phyloP scores from a whole-genome alignment of 2,888 invertebrate genomes.

The Unio pictorum region DNA sequence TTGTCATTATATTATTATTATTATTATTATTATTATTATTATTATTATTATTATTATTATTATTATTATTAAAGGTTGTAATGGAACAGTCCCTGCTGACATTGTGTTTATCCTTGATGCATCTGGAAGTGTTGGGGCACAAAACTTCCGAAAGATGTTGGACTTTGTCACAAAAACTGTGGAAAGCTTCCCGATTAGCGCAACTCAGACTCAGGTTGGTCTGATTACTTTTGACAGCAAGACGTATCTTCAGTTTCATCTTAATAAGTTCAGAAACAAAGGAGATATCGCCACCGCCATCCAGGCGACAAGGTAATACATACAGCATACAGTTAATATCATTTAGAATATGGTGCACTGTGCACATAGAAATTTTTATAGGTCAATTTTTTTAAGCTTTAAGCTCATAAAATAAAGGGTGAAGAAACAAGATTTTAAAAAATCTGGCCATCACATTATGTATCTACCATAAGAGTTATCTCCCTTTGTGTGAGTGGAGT shows the following conservation, averaged over 20 bases:
- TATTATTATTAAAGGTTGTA: conserved; percentile 29
- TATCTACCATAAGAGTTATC: no score
- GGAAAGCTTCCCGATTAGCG: conserved; percentile 49
- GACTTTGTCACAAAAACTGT: conserved; percentile 56
- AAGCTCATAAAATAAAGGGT: no score
- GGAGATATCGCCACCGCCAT: conserved; percentile 48
- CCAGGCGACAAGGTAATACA: conserved; percentile 14
- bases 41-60: not conserved
- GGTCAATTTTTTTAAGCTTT: no score
- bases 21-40: no score
- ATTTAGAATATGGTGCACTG: no score
- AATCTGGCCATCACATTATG: no score
- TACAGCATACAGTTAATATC: no score
- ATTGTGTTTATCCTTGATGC: conserved; percentile 64
- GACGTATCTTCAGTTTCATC: conserved; percentile 56
- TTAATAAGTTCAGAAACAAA: conserved; percentile 57
- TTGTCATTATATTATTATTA: no score
- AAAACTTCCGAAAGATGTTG: conserved; percentile 53
- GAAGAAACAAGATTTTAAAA: no score
- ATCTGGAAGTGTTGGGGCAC: conserved; percentile 56
- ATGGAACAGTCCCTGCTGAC: conserved; percentile 49
- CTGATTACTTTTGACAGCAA: conserved; percentile 52
- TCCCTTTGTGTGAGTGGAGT: no score
- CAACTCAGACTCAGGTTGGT: conserved; percentile 50
- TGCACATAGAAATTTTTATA: no score